Evolutionary conservation across 1,140 invertebrate genomes (phyloP).

Genomic region (Leptestheria dahalacensis): DNA sequence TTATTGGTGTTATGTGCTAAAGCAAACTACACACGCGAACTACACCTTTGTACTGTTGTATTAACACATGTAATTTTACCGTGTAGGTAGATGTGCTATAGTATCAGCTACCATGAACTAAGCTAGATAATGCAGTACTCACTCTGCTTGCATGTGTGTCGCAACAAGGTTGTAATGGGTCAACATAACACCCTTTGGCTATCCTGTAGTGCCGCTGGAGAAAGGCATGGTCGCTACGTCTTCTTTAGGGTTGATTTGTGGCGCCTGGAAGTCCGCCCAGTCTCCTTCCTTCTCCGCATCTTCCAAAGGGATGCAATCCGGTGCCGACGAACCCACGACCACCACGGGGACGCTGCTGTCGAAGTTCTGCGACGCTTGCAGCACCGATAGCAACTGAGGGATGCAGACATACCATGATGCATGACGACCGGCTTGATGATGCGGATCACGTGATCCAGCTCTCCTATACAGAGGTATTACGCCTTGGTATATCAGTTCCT

Average conservation of each 20-base stretch:
- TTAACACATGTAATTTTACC: no score
- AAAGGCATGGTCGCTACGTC: conserved; percentile 16
- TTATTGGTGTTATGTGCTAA: no score
- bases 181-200: conserved; percentile 74
- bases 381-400: not conserved
- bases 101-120: no score
- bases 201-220: conserved; percentile 81
- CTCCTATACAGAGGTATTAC: conserved; percentile 4
- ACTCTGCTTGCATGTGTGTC: conserved; percentile 8
- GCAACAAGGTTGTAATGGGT: conserved; percentile 54
- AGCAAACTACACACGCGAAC: no score
- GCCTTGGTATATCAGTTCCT: no score
- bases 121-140: no score
- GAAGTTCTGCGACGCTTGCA: not conserved
- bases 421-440: not conserved
- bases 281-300: not conserved
- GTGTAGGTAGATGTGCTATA: no score
- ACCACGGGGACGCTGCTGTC: not conserved
- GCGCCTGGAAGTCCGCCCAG: not conserved
- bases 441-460: conserved; percentile 7
- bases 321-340: not conserved
- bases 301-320: not conserved
- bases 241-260: conserved; percentile 1
- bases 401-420: conserved; percentile 11
- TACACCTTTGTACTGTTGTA: no score